These are phyloP conservation scores for Progne subis DNA, from an alignment of 2,113 vertebrate species.

Conservation along the genomic window DNA sequence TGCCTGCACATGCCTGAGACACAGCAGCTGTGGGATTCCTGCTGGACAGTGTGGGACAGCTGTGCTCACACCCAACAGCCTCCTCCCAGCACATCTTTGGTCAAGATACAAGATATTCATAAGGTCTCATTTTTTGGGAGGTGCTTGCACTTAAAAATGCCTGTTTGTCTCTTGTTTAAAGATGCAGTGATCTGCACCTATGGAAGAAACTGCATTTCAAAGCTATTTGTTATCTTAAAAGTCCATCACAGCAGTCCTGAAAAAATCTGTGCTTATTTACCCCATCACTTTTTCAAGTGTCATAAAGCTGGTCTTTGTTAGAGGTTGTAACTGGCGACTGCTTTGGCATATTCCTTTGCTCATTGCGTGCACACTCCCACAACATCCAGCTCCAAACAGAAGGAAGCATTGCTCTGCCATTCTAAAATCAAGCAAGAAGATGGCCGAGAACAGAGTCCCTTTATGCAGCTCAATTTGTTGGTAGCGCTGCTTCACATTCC, in stretches of 20 bases:
- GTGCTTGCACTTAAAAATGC: not conserved
- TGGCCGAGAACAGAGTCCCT: not conserved
- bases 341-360: not conserved
- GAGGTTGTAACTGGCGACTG: not conserved
- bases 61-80: not conserved
- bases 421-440: not conserved
- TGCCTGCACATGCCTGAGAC: constrained; percentile 16
- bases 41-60: not conserved
- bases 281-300: not conserved
- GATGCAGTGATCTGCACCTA: not conserved
- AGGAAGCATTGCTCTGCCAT: not conserved
- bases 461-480: constrained; percentile 19
- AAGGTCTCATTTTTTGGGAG: not conserved
- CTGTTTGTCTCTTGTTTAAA: not conserved
- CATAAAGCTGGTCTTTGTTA: constrained; percentile 41
- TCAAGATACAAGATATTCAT: not conserved
- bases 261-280: constrained; percentile 1
- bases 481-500: not conserved
- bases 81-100: not conserved
- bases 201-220: not conserved
- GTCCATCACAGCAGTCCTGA: not conserved
- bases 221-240: not conserved
- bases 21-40: constrained; percentile 32
- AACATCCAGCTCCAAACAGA: constrained; percentile 11
- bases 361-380: not conserved